Evolutionary conservation across 2,888 invertebrate genomes (phyloP).

Genomic region (Cataglyphis livida): DNA sequence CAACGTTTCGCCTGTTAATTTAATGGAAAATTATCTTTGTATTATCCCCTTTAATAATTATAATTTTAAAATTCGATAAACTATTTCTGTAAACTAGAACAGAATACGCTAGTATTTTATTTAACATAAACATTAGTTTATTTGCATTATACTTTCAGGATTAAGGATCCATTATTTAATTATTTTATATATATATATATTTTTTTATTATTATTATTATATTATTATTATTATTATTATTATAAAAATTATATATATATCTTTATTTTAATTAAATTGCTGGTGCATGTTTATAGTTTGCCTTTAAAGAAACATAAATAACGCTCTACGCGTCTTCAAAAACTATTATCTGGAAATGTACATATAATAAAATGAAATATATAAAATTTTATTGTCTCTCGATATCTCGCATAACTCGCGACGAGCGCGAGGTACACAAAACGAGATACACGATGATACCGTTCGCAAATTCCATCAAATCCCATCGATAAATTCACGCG

Average conservation of each 20-base stretch:
- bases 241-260: too few species aligned
- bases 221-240: too few species aligned
- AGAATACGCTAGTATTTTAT: neutral
- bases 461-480: conserved; percentile 60
- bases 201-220: too few species aligned
- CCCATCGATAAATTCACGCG: conserved; percentile 72
- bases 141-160: neutral
- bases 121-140: neutral
- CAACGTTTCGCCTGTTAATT: conserved; percentile 19
- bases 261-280: neutral
- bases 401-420: conserved; percentile 31
- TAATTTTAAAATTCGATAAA: neutral
- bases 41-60: neutral
- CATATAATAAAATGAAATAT: neutral
- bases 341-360: neutral
- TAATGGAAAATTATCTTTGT: conserved; percentile 20
- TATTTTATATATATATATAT: too few species aligned
- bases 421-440: conserved; percentile 37
- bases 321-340: neutral
- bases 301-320: neutral
- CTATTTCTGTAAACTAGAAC: neutral
- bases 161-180: neutral
- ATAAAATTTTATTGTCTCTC: neutral
- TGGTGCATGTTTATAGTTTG: neutral
- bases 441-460: conserved; percentile 44